These are phyloP conservation scores for Emydocephalus ijimae DNA, from an alignment of 2,113 vertebrate genomes.

Conservation along the genomic window DNA sequence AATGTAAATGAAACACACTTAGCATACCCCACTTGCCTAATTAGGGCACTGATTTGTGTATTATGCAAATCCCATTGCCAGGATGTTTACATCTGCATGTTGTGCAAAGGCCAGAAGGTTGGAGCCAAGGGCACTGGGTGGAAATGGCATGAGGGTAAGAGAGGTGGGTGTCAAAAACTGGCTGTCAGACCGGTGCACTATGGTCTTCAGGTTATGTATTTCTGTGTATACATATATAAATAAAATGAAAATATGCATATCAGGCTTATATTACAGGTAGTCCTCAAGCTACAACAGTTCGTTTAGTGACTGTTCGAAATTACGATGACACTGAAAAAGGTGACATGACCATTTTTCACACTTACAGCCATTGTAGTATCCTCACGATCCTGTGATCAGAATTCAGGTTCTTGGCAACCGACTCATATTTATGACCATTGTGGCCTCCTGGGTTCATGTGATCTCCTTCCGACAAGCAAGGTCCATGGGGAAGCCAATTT, in stretches of 20 bases:
- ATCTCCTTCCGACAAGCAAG: neutral
- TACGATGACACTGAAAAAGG: neutral
- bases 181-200: neutral
- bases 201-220: neutral
- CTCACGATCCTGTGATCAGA: neutral
- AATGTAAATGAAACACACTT: conserved; percentile 24
- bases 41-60: conserved; percentile 22
- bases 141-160: neutral
- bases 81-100: neutral
- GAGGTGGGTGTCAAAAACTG: neutral
- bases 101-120: neutral
- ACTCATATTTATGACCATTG: neutral
- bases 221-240: neutral
- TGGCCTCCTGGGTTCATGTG: no score
- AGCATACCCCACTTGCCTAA: conserved; percentile 8
- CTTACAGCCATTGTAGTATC: neutral
- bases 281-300: neutral
- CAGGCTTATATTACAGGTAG: neutral
- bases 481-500: neutral
- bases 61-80: conserved; percentile 12
- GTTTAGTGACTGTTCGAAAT: neutral
- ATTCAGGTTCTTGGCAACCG: neutral
- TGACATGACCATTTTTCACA: neutral
- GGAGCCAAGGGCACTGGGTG: neutral
- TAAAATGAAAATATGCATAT: neutral